phyloP scores from a whole-genome alignment of 35 echinoderm and acorn worm species.

The Chiridota heheva region DNA sequence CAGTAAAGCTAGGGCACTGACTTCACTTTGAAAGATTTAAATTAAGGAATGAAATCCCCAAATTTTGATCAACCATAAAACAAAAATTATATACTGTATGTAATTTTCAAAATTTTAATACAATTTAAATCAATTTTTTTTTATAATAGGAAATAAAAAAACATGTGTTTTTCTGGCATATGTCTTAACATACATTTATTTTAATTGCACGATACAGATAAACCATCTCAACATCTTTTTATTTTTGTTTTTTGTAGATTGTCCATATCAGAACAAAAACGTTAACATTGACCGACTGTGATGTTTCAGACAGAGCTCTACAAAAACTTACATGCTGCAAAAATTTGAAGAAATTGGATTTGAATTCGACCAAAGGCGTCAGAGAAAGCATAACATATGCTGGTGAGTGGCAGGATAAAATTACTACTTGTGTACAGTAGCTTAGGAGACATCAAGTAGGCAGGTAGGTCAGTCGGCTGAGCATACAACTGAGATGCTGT shows the following conservation, averaged over 20 bases:
- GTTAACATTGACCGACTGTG: conserved; percentile 72
- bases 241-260: conserved; percentile 37
- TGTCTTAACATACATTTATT: background rate
- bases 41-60: background rate
- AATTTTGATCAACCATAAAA: background rate
- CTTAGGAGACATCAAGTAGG: background rate
- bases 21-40: background rate
- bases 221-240: background rate
- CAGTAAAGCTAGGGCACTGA: background rate
- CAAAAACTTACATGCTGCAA: conserved; percentile 45
- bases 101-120: background rate
- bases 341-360: conserved; percentile 79
- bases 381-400: conserved; percentile 55
- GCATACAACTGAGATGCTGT: no score
- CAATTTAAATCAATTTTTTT: background rate
- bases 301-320: conserved; percentile 68
- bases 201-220: background rate
- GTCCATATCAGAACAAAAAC: conserved; percentile 58
- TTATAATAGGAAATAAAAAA: background rate
- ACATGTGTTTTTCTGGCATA: background rate
- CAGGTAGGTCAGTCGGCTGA: background rate
- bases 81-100: background rate
- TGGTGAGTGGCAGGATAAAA: no score
- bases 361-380: conserved; percentile 80
- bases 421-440: background rate